Percentiles rank a stretch among this genome's conserved stretches.
Evolutionary conservation across 2,797 vertebrate genomes (phyloP).

Genomic region (Onychomys torridus): DNA sequence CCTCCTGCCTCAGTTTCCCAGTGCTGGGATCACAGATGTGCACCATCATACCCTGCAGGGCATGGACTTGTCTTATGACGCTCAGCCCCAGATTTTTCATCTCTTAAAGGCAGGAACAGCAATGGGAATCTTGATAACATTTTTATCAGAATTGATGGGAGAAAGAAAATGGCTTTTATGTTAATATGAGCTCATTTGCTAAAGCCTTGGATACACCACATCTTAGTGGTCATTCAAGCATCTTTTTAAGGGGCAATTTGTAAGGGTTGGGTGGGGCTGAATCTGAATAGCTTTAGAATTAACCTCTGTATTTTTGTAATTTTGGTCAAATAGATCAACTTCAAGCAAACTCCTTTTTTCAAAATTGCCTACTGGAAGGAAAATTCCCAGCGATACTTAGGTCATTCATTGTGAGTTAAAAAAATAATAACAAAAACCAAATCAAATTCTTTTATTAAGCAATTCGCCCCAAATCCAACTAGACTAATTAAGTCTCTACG

Average conservation of each 20-base stretch:
- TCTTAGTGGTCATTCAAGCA: background rate
- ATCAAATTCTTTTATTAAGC: conserved; percentile 73
- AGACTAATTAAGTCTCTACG: conserved; percentile 53
- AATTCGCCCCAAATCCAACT: conserved; percentile 70
- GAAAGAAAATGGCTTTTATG: conserved; percentile 30
- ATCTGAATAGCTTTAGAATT: conserved; percentile 45
- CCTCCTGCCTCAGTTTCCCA: background rate
- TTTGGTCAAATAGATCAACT: conserved; percentile 58
- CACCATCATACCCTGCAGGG: background rate
- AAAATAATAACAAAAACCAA: conserved; percentile 56
- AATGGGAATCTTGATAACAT: background rate
- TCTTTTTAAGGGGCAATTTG: background rate
- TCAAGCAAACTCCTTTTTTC: conserved; percentile 28
- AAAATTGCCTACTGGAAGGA: conserved; percentile 66
- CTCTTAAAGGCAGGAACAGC: background rate
- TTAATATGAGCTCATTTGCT: conserved; percentile 37
- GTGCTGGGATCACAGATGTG: background rate
- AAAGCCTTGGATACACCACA: background rate
- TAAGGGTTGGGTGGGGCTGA: background rate
- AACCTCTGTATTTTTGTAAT: conserved; percentile 28
- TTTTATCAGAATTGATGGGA: conserved; percentile 43
- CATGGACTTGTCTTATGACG: background rate
- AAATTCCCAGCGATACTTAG: conserved; percentile 54
- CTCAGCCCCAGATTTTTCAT: background rate
- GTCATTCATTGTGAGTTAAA: conserved; percentile 64